Evolutionary conservation across 2,888 invertebrate species (phyloP).

Genomic region (Disparrhopalites patrizii): DNA sequence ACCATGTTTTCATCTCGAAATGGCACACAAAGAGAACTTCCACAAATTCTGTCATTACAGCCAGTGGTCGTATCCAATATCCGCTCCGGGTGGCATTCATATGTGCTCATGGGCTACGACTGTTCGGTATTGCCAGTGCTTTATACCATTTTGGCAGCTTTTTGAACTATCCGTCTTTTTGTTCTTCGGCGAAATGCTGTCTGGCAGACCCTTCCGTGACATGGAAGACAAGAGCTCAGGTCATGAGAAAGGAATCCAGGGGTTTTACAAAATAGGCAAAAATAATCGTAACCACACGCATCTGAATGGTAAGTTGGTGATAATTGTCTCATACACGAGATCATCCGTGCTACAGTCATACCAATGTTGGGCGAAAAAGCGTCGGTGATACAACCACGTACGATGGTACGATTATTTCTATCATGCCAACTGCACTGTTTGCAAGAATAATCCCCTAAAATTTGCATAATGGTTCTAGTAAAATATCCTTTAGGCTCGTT

Average conservation of each 20-base stretch:
- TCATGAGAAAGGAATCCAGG: not conserved
- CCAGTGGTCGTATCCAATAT: no score
- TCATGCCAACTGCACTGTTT: not conserved
- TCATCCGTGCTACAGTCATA: not conserved
- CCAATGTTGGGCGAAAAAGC: not conserved
- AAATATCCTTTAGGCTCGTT: not conserved
- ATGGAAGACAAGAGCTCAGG: not conserved
- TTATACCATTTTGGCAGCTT: no score
- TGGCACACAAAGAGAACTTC: no score
- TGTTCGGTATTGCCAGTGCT: no score
- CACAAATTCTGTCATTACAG: no score
- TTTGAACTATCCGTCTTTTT: not conserved
- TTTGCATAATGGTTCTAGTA: constrained; percentile 1
- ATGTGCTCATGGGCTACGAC: no score
- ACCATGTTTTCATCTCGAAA: no score
- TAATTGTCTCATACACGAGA: not conserved
- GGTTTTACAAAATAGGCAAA: not conserved
- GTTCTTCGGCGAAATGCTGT: not conserved
- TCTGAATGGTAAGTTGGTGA: not conserved
- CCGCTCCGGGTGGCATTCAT: no score
- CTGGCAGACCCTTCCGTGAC: not conserved
- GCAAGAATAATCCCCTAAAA: not conserved
- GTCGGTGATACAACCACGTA: not conserved
- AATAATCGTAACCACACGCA: constrained; percentile 9
- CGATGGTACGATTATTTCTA: not conserved